Conservation (phyloP, 2,797 vertebrate species). For the Tokudaia muenninki region DNA sequence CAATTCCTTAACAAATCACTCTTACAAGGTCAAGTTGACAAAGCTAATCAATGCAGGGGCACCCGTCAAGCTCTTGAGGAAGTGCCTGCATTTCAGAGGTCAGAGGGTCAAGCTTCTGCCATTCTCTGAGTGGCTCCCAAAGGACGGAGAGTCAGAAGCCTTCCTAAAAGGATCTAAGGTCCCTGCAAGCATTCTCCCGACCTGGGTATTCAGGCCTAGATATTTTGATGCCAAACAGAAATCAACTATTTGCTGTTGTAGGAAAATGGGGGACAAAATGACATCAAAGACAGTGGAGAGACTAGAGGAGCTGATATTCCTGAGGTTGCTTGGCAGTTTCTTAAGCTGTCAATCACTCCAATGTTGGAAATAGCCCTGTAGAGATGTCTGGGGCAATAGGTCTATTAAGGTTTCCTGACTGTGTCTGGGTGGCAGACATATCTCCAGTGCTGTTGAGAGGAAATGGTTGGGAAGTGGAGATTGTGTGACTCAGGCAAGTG, state of each 20-base stretch:
- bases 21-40: not conserved
- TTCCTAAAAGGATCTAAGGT: not conserved
- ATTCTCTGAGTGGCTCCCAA: not conserved
- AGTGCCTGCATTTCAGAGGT: rapidly evolving
- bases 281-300: rapidly evolving
- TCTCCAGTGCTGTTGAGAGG: not conserved
- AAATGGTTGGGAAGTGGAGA: not conserved
- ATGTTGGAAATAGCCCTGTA: rapidly evolving
- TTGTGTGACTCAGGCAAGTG: rapidly evolving
- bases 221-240: not conserved
- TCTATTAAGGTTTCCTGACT: rapidly evolving
- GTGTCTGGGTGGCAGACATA: rapidly evolving
- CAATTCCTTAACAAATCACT: not conserved
- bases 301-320: rapidly evolving
- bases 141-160: not conserved
- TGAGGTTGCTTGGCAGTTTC: rapidly evolving
- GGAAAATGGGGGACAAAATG: not conserved
- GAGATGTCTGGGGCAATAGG: rapidly evolving
- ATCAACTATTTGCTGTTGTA: rapidly evolving
- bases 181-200: not conserved
- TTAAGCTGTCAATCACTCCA: rapidly evolving
- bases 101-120: not conserved
- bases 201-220: not conserved
- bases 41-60: not conserved
- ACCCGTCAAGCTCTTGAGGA: rapidly evolving